phyloP scores from a whole-genome alignment of 2,888 invertebrate species.

The Andrena dorsata region DNA sequence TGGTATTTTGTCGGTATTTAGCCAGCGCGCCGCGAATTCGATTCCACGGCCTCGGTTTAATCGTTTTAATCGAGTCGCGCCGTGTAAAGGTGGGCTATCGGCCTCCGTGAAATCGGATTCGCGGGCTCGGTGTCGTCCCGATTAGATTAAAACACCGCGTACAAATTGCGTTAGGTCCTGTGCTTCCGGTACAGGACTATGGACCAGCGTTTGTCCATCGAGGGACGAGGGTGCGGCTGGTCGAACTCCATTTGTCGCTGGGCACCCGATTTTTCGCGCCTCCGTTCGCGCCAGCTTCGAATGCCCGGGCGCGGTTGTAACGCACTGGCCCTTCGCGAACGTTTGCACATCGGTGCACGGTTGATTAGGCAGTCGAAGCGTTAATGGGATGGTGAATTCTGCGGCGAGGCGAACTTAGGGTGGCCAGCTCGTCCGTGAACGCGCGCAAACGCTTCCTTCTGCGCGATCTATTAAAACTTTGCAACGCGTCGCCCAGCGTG shows the following conservation, averaged over 20 bases:
- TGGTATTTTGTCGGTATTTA: conserved; percentile 64
- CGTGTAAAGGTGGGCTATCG: conserved; percentile 51
- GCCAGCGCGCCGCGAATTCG: conserved; percentile 62
- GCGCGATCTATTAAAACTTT: conserved; percentile 23
- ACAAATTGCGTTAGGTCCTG: conserved; percentile 55
- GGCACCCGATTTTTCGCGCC: conserved; percentile 37
- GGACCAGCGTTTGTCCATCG: background rate
- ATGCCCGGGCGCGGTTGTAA: too few species aligned
- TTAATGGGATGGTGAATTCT: conserved; percentile 37
- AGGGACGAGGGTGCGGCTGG: background rate
- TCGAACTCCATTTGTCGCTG: conserved; percentile 38
- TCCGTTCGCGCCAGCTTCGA: background rate
- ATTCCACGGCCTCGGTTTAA: conserved; percentile 57
- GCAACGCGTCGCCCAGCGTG: background rate
- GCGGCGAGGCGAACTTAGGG: conserved; percentile 24
- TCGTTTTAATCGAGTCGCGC: conserved; percentile 63
- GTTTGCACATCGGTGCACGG: background rate
- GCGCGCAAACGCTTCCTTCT: background rate
- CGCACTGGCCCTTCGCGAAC: too few species aligned
- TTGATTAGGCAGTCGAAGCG: conserved; percentile 1
- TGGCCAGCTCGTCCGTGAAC: background rate
- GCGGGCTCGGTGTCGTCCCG: conserved; percentile 61
- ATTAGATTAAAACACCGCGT: conserved; percentile 69
- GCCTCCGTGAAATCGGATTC: conserved; percentile 64
- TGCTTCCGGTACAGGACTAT: conserved; percentile 18